Evolutionary conservation across 30 jellyfish, hydroid and myxozoan species (phyloP).

Genomic region (Pelagia noctiluca): DNA sequence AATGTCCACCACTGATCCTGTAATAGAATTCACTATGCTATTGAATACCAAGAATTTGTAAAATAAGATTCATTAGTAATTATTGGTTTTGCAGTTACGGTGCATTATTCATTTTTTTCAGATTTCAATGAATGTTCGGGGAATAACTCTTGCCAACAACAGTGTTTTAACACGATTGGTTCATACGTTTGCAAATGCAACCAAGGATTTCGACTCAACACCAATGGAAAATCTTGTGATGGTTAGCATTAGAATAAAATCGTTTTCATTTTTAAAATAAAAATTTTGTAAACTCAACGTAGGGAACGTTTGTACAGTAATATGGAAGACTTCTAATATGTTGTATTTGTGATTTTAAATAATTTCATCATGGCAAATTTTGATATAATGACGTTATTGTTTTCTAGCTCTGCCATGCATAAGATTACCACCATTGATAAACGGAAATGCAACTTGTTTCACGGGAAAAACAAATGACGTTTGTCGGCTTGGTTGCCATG

Average conservation of each 20-base stretch:
- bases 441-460: conserved; percentile 76
- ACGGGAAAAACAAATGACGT: conserved; percentile 69
- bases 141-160: conserved; percentile 61
- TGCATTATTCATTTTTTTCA: not conserved
- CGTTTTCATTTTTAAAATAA: too few relatives aligned
- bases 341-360: too few relatives aligned
- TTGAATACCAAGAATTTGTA: not conserved
- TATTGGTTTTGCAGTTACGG: not conserved
- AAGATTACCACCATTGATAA: conserved; percentile 66
- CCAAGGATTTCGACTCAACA: conserved; percentile 55
- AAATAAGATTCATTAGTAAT: not conserved
- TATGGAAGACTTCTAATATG: too few relatives aligned
- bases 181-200: conserved; percentile 58
- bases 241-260: conserved; percentile 33
- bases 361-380: too few relatives aligned
- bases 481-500: conserved; percentile 60
- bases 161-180: conserved; percentile 61
- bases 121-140: conserved; percentile 75
- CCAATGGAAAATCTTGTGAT: conserved; percentile 55
- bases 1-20: too few relatives aligned
- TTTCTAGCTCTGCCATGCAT: conserved; percentile 65
- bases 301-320: too few relatives aligned
- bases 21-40: too few relatives aligned
- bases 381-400: too few relatives aligned
- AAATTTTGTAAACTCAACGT: too few relatives aligned